Evolutionary conservation across 2,888 invertebrate genomes (phyloP), one percentile per base, ranked within the genome.

Genomic region (Octodonta nipae): DNA sequence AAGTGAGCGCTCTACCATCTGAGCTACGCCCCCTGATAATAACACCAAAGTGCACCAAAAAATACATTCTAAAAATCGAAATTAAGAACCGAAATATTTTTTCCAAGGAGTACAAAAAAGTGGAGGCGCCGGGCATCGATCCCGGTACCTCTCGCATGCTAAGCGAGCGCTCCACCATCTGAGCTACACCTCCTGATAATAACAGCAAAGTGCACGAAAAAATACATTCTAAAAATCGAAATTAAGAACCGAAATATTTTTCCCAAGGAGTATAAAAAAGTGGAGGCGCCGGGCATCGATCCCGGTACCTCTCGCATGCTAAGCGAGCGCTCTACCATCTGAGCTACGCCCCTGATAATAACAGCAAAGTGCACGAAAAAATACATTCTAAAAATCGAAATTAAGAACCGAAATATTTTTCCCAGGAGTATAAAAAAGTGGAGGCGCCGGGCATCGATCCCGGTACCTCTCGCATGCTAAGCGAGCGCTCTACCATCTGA

Each of bases 91-190:
- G n/a, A n/a, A n/a, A n/a, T n/a, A n/a, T n/a, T n/a, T n/a, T n/a
- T n/a, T n/a, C n/a, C n/a, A n/a, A n/a, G n/a, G n/a, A n/a, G n/a
- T n/a, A n/a, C n/a, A 45, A 47, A 43, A 35, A 28, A 15, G 40
- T 57, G 57, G 55, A 57, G 56, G 56, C 50, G 55, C 56, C 54
- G 55, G 55, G 56, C 45, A 55, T 57, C 56, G 56, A 57, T 57
- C 53, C 54, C 54, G 53, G 56, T 56, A 55, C 56, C 54, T 54
- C 55, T 56, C 55, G 55, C 55, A 56, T 56, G 56, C 55, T 56
- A 56, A 55, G 55, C 54, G 55, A 56, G 55, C 55, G 55, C 54
- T 54, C 53, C 54, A 52, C 53, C 54, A 54, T 54, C 52, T 54
- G 53, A 54, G 53, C 53, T 54, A 54, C 52, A n/a, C n/a, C n/a